Conservation (phyloP, 2,888 invertebrate species). For the Ochropleura plecta region DNA sequence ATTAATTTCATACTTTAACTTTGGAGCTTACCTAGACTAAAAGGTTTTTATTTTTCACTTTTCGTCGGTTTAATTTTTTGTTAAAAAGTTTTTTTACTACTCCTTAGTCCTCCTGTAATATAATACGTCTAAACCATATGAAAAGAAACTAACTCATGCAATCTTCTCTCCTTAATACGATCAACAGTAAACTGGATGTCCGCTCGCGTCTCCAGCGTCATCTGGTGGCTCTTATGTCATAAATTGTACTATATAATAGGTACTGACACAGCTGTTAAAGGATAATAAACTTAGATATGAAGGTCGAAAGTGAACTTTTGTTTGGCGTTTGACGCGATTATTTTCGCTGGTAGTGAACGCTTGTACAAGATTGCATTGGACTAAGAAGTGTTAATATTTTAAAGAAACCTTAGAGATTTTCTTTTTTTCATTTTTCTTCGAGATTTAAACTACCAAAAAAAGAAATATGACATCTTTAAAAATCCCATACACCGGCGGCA, state of each 20-base stretch:
- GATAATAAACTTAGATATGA: constrained; percentile 27
- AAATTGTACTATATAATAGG: constrained; percentile 31
- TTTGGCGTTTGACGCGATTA: neutral
- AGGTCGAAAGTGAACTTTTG: constrained; percentile 1
- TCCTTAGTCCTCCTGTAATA: neutral
- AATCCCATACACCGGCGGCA: too few species aligned
- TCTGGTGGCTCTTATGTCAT: constrained; percentile 39
- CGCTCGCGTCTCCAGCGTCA: constrained; percentile 40
- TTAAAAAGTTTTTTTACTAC: too few species aligned
- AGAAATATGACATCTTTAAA: neutral
- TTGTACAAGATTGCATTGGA: constrained; percentile 28
- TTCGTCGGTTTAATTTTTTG: too few species aligned
- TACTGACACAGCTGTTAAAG: neutral
- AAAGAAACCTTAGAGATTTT: neutral
- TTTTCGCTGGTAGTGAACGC: constrained; percentile 23
- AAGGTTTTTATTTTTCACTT: too few species aligned
- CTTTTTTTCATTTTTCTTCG: neutral
- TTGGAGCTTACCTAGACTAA: too few species aligned
- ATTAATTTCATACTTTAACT: too few species aligned
- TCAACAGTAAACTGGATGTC: constrained; percentile 35
- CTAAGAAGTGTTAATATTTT: neutral
- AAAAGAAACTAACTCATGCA: neutral
- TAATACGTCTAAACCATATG: neutral
- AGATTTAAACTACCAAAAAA: neutral
- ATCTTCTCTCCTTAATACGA: constrained; percentile 16